Evolutionary conservation across 2,888 invertebrate species (phyloP).

Genomic region (Idaea straminata): DNA sequence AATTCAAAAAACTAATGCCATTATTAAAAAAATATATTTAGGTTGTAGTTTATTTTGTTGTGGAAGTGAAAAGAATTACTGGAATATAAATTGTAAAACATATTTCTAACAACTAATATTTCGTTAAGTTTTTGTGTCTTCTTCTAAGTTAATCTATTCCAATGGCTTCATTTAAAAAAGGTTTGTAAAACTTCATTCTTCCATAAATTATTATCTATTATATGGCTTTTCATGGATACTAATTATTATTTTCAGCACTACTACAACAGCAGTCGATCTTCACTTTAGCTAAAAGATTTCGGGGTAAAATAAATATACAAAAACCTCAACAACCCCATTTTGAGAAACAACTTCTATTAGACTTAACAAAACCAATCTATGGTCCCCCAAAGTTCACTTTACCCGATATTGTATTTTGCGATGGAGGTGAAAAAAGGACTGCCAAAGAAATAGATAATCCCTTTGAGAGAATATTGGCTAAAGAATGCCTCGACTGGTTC

Average conservation of each 20-base stretch:
- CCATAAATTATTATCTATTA: not conserved
- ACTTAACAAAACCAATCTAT: constrained; percentile 83
- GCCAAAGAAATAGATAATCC: constrained; percentile 80
- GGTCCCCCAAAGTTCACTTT: constrained; percentile 63
- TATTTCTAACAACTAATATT: not conserved
- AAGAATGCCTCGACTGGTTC: constrained; percentile 85
- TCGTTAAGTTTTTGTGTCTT: not conserved
- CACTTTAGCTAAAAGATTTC: constrained; percentile 82
- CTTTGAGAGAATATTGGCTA: constrained; percentile 85
- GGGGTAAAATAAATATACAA: constrained; percentile 89
- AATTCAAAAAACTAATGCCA: too few relatives aligned
- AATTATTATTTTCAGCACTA: constrained; percentile 54
- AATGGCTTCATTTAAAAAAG: constrained; percentile 48
- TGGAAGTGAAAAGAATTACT: not conserved
- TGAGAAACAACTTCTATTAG: constrained; percentile 82
- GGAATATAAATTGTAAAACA: not conserved
- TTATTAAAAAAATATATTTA: too few relatives aligned
- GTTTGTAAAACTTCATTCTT: constrained; percentile 21
- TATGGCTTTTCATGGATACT: not conserved
- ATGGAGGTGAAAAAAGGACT: constrained; percentile 43
- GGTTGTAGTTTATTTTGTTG: not conserved
- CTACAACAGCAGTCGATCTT: constrained; percentile 63
- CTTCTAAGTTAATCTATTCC: not conserved
- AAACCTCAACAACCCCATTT: constrained; percentile 86
- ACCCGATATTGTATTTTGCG: constrained; percentile 77